phyloP scores from a whole-genome alignment of 2,113 vertebrate genomes.

The Onychostruthus taczanowskii region DNA sequence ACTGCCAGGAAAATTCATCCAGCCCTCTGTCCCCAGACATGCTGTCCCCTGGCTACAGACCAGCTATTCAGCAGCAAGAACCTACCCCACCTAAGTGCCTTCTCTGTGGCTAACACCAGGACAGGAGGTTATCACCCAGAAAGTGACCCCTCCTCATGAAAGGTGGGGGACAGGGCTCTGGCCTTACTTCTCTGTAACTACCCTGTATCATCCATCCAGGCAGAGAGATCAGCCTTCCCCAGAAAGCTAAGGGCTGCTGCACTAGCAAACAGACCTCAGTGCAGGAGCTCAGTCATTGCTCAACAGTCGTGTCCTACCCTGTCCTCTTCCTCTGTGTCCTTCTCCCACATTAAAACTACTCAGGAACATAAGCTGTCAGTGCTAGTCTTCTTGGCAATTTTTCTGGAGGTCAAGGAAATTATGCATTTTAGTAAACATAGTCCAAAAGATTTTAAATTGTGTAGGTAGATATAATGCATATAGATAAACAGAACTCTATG shows the following conservation, averaged over 20 bases:
- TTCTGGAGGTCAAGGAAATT: not conserved
- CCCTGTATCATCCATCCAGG: not conserved
- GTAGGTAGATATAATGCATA: not conserved
- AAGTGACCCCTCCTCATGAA: accelerated
- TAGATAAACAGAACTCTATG: not conserved
- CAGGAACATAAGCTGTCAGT: not conserved
- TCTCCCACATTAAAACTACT: not conserved
- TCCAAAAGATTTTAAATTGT: not conserved
- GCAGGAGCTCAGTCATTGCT: not conserved
- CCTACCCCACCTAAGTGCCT: not conserved
- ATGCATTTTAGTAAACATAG: not conserved
- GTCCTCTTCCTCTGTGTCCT: not conserved
- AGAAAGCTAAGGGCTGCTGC: not conserved
- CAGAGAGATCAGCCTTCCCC: not conserved
- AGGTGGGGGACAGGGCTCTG: not conserved
- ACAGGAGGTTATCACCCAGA: not conserved
- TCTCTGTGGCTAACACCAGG: not conserved
- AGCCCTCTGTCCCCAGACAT: not conserved
- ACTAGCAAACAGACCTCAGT: not conserved
- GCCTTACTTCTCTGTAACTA: accelerated
- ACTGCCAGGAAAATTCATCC: not conserved
- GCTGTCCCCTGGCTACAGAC: not conserved
- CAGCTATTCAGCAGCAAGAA: not conserved
- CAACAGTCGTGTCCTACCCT: not conserved
- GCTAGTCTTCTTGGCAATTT: not conserved